Evolutionary conservation across 2,888 invertebrate species (phyloP), one percentile per base, ranked within the genome.

Genomic region (Limnephilus auricula): DNA sequence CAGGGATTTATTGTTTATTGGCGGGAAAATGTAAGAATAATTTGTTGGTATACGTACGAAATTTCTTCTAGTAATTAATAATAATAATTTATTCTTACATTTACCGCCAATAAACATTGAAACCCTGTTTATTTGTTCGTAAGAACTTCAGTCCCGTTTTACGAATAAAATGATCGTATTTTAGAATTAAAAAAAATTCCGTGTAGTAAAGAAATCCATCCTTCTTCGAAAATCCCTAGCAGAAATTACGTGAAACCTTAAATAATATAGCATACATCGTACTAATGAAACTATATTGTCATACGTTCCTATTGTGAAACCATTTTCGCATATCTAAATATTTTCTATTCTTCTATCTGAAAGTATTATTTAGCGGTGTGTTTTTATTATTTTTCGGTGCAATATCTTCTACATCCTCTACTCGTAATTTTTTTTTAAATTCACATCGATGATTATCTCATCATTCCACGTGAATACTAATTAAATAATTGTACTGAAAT

Each of bases 281-380:
- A 37, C 65, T 15, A 45, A n/a, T n/a, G 80, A 85, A 82, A 79
- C 83, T 65, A 90, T 90, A 93, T 93, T 90, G 82, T 78, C 92
- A 92, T 93, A 90, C 84, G 2, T 34, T 32, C 31, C 80, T 32
- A 25, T 34, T 30, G 37, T 25, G 25, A 83, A 83, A 83, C n/a
- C 30, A 34, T 83, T 83, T 34, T 37, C 0, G 9, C 3, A 80
- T 31, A 80, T 79, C 79, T 30, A 82, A 32, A 83, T 83, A 25
- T 65, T 65, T 65, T 18, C 15, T 50, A 13, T 18, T 18, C 50
- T 50, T 18, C 65, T 25, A 65, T 25, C 65, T n/a, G 65, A 65
- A 65, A n/a, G 65, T 65, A n/a, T 65, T 65, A 2, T 25, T 65
- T 25, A n/a, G 18, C 25, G 25, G 65, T 65, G 50, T 25, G 18